Evolutionary conservation across 2,113 vertebrate genomes (phyloP), one percentile per base, ranked within the genome.

Genomic region (Mesembrinibis cayennensis): DNA sequence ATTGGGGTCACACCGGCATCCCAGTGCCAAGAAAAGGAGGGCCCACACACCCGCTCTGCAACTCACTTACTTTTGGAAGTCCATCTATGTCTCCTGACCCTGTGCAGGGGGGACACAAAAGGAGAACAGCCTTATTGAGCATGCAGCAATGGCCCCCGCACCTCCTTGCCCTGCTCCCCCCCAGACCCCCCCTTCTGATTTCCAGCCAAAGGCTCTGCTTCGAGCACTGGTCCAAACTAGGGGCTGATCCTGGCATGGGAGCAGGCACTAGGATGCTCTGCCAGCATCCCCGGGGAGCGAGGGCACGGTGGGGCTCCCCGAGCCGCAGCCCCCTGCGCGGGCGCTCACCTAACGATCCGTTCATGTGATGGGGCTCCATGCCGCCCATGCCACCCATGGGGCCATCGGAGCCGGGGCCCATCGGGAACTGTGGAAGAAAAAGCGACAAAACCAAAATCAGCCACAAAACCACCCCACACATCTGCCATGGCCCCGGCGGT

Each of bases 341-440:
- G 15, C 1, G 6, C 98, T 98, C 97, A 99, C 98, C 98, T 98
- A 99, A 98, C 0, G 98, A 99, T 97, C 99, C 99, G 30, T 99
- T 99, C 99, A 99, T 99, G 98, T 99, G 99, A 98, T 99, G 99
- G 82, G 99, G 99, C 97, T 99, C 99, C 99, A 99, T 99, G 94
- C 99, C 99, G 3, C 99, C 99, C 99, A 99, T 99, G 92, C 99
- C 99, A 19, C 99, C 99, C 99, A 99, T 99, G 6, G 99, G 99
- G 94, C 99, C 99, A 6, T 99, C 99, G 3, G 99, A 99, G 96
- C 99, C 99, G 0, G 99, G 99, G 77, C 99, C 99, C 98, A 99
- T 99, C 0, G 99, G 99, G 98, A 99, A 99, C 99, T 99, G 97
- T 7, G 19, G 65, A 78, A 95, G 34, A n/a, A 52, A 50, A 90